Conservation (phyloP, 2,797 vertebrate genomes). For the Podarcis siculus region DNA sequence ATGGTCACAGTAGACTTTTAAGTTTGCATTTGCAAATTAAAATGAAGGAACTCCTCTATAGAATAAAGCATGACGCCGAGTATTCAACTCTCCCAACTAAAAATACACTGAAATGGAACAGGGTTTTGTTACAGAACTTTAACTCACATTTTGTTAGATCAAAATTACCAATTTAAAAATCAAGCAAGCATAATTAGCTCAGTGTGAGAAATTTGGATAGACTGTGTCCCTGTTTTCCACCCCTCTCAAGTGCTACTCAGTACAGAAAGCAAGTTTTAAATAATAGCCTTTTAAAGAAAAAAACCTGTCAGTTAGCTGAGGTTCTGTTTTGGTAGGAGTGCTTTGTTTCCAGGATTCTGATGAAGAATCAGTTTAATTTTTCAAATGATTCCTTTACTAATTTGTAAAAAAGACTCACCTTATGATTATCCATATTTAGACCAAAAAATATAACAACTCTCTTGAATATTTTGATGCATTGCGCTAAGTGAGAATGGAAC, state of each 20-base stretch:
- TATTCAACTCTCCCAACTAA: background rate
- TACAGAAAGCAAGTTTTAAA: background rate
- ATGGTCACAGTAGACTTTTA: constrained; percentile 69
- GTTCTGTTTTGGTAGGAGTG: no score
- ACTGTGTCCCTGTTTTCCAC: background rate
- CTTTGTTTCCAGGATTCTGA: background rate
- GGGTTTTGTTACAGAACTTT: background rate
- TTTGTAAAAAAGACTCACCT: no score
- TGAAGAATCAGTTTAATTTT: background rate
- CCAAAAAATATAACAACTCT: no score
- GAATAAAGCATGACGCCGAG: background rate
- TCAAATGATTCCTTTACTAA: no score
- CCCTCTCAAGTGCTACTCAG: background rate
- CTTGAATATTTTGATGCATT: no score
- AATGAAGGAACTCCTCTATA: constrained; percentile 66
- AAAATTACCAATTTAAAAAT: constrained; percentile 29
- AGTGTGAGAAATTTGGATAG: background rate
- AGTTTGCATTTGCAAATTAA: constrained; percentile 72
- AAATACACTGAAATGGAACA: background rate
- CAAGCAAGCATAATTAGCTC: background rate
- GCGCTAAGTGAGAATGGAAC: background rate
- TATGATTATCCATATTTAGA: no score
- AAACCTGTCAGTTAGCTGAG: background rate
- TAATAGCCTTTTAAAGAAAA: constrained; percentile 12
- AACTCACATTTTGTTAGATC: background rate